phyloP scores from a whole-genome alignment of 2,797 vertebrate genomes.

The Cyprinella venusta region DNA sequence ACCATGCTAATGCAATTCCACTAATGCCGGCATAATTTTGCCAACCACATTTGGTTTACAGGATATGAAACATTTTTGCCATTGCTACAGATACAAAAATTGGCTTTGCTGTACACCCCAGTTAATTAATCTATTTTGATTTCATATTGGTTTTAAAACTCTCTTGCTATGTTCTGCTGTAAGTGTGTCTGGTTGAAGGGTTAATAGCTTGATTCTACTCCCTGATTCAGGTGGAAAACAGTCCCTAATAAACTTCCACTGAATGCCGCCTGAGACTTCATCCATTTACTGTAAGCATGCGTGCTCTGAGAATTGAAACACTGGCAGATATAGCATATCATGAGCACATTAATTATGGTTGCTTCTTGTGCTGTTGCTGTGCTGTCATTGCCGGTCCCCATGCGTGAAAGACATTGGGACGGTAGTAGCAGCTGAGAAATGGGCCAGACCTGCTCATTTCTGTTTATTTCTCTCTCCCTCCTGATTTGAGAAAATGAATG shows the following conservation, averaged over 20 bases:
- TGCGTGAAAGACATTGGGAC: slow-evolving; percentile 28
- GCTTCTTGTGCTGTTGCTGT: slow-evolving; percentile 30
- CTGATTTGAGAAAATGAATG: background rate
- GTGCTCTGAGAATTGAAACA: slow-evolving; percentile 41
- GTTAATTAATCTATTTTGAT: background rate
- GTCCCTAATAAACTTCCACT: slow-evolving; percentile 22
- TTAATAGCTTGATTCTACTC: slow-evolving; percentile 2
- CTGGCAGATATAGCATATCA: slow-evolving; percentile 50
- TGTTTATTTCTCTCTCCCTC: slow-evolving; percentile 29
- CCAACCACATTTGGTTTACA: background rate
- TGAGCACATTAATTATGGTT: slow-evolving; percentile 56
- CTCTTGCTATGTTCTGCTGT: background rate
- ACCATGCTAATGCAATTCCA: no score
- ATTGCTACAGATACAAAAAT: background rate
- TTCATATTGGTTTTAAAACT: slow-evolving; percentile 9
- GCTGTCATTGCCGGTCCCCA: slow-evolving; percentile 35
- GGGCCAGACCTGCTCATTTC: slow-evolving; percentile 11
- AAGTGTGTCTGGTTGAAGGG: background rate
- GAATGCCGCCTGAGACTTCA: slow-evolving; percentile 12
- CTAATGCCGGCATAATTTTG: no score
- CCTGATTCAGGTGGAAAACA: slow-evolving; percentile 24
- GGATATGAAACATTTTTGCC: background rate
- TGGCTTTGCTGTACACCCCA: background rate
- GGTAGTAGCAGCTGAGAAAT: slow-evolving; percentile 36
- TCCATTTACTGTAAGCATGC: slow-evolving; percentile 31